Percentiles rank a stretch among this genome's conserved stretches.
Conservation (phyloP, 2,797 vertebrate species). For the Cygnus olor region DNA sequence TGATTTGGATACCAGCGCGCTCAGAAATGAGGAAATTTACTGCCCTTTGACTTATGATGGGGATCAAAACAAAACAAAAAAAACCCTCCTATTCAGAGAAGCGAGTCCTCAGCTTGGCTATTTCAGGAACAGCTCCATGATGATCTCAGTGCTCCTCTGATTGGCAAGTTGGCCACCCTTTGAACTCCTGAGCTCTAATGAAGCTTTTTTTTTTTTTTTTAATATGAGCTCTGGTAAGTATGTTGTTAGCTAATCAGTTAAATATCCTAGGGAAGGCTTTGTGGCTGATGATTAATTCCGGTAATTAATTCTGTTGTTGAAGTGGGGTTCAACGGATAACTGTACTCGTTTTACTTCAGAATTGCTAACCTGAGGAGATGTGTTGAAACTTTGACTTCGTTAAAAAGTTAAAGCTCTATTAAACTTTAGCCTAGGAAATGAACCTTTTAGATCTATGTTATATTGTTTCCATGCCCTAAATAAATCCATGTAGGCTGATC, state of each 20-base stretch:
- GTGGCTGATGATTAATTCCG: constrained; percentile 2
- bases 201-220: not conserved
- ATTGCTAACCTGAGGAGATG: not conserved
- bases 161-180: not conserved
- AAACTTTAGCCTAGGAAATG: constrained; percentile 18
- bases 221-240: not conserved
- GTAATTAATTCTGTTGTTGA: constrained; percentile 6
- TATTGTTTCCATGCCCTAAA: not conserved
- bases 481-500: not conserved
- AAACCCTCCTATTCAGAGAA: not conserved
- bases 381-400: constrained; percentile 25
- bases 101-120: not conserved
- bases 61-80: not conserved
- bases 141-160: not conserved
- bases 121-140: not conserved
- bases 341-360: not conserved
- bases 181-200: not conserved
- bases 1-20: not conserved
- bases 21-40: constrained; percentile 7
- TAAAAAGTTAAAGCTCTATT: constrained; percentile 24
- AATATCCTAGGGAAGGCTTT: not conserved
- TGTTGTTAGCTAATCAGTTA: not conserved
- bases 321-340: not conserved
- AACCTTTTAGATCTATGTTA: not conserved
- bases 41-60: not conserved